Evolutionary conservation across 2,797 vertebrate species (phyloP).

Genomic region (Decapterus maruadsi): DNA sequence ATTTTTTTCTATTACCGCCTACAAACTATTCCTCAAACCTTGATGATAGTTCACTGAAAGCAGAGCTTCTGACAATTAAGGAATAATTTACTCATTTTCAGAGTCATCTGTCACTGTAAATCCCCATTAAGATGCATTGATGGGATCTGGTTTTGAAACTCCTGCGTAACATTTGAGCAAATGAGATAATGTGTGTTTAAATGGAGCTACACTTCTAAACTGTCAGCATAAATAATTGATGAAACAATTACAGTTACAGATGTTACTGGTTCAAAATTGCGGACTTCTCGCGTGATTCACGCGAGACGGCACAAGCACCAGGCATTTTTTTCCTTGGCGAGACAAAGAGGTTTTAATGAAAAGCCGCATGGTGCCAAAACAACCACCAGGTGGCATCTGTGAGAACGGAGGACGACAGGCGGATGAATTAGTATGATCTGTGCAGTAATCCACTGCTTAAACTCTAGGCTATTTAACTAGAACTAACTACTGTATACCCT

Average conservation of each 20-base stretch:
- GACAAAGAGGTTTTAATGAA: too few relatives aligned
- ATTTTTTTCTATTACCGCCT: neutral
- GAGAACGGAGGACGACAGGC: too few relatives aligned
- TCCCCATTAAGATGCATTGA: neutral
- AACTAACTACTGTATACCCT: too few relatives aligned
- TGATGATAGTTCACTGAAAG: neutral
- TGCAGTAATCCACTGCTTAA: too few relatives aligned
- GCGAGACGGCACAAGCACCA: too few relatives aligned
- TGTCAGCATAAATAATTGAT: neutral
- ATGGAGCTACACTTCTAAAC: neutral
- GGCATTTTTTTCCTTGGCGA: too few relatives aligned
- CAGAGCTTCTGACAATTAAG: neutral
- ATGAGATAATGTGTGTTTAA: neutral
- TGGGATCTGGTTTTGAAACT: neutral
- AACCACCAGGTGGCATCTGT: too few relatives aligned
- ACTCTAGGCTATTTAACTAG: too few relatives aligned
- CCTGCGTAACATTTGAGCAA: neutral
- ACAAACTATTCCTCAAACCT: neutral
- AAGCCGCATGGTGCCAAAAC: too few relatives aligned
- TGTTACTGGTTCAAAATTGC: too few relatives aligned
- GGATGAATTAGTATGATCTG: too few relatives aligned
- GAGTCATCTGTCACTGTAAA: neutral
- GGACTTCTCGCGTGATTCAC: too few relatives aligned
- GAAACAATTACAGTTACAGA: neutral
- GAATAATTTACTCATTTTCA: conserved; percentile 10